Evolutionary conservation across 2,888 invertebrate species (phyloP), one percentile per base, ranked within the genome.

Genomic region (Aproaerema taeniolella): DNA sequence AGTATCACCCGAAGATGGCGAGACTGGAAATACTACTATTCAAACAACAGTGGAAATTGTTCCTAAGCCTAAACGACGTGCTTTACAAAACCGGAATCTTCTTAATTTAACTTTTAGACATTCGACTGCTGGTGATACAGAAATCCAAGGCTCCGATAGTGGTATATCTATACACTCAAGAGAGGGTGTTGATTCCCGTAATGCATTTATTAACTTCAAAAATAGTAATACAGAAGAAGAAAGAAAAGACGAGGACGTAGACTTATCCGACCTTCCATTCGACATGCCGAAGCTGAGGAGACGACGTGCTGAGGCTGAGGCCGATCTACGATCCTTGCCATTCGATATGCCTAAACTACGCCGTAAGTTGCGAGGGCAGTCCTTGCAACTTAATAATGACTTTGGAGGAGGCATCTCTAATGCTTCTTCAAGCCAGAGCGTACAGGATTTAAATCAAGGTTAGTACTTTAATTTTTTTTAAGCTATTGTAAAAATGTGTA

Each of bases 341-440:
- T 96, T 96, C 70, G 95, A 96, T 70, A 96, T 96, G 96, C 96
- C 96, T 17, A 96, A 96, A 77, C 80, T 96, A 42, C 88, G 94
- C 46, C 87, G 95, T 38, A 90, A 94, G 49, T 77, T 95, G 56
- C 89, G 94, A 49, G 91, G 91, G 47, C 82, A 88, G 46, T 88
- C 88, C 1, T 55, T 87, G 45, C 88, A 89, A 58, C 89, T 92
- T 54, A 91, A 90, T 43, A 81, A 70, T 52, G 86, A 86, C 44
- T 93, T 93, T 63, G 91, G 91, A 42, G 89, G 89, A 59, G 91
- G 90, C 48, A 91, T 91, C 36, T 94, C 94, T 4, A 94, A 93
- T 61, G 93, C 93, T 32, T 94, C 94, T 11, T 94, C 94, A 14
- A 94, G 94, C 62, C 91, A 94, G 60, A 94, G 94, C 46, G 92